phyloP scores from a whole-genome alignment of 2,113 vertebrate species.

The Gasterosteus nipponicus region DNA sequence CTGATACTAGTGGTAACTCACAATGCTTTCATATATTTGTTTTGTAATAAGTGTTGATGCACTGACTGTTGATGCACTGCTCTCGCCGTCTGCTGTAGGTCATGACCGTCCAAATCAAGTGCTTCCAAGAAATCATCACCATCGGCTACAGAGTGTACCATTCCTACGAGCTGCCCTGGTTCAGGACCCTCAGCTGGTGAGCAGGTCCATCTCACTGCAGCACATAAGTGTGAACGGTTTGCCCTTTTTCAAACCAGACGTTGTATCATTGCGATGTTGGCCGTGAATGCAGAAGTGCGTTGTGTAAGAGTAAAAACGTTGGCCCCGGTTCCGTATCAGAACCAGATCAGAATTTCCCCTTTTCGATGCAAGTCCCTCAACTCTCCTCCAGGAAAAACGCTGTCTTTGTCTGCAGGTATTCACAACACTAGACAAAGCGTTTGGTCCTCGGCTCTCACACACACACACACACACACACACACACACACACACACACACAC shows the following conservation, averaged over 20 bases:
- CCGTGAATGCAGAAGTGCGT: neutral
- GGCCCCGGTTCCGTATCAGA: no score
- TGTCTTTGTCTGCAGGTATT: slow-evolving; percentile 16
- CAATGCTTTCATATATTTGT: neutral
- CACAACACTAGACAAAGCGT: neutral
- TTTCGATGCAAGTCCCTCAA: neutral
- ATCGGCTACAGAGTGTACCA: slow-evolving; percentile 97
- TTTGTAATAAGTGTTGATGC: neutral
- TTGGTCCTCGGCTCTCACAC: neutral
- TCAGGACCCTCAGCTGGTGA: slow-evolving; percentile 96
- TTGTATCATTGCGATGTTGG: neutral
- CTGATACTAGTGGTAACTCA: slow-evolving; percentile 83
- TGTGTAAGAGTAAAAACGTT: no score
- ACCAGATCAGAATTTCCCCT: neutral
- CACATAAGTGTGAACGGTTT: neutral
- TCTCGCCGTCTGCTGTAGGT: slow-evolving; percentile 82
- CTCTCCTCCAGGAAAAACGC: neutral
- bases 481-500: slow-evolving; percentile 4
- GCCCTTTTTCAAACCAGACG: neutral
- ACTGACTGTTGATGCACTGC: no score
- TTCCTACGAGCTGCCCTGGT: slow-evolving; percentile 96
- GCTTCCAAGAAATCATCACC: slow-evolving; percentile 98
- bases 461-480: slow-evolving; percentile 23
- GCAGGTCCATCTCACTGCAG: slow-evolving; percentile 47
- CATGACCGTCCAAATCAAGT: slow-evolving; percentile 94